Evolutionary conservation across 2,797 vertebrate genomes (phyloP), one percentile per base, ranked within the genome.

Genomic region (Psittacula derbiana): DNA sequence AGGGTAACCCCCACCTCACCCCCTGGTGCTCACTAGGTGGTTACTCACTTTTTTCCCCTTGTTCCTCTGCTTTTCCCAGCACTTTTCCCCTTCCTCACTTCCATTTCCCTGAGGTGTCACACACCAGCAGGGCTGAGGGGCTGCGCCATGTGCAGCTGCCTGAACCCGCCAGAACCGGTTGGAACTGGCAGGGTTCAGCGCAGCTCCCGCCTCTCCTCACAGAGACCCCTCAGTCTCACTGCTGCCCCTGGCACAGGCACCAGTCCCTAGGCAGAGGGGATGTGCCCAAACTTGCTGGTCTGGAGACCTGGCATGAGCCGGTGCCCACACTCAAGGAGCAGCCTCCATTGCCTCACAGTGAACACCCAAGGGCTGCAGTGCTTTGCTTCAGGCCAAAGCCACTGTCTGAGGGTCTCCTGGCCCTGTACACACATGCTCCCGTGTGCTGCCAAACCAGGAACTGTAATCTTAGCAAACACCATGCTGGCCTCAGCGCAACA

Each of bases 291-390:
- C 38, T 40, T 0, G 0, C 8, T 36, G 18, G 10, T 10, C 21
- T 31, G 31, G 20, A 41, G 8, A 23, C 15, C n/a, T 1, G 10
- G 5, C 14, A 21, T 41, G 27, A 71, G 6, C 4, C 1, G 0
- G 2, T 27, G 2, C 40, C 14, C 4, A 1, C 0, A 1, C 74
- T 30, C 8, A 1, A 61, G 52, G 24, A 71, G 31, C 15, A 52
- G 31, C 28, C 31, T 18, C 36, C 31, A 6, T 44, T 47, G 73
- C 67, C 11, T 71, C 57, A 9, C 67, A 19, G 53, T 24, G 11
- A 20, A n/a, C 17, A 3, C 24, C 16, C 2, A 3, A 43, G 23
- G 46, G 12, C 60, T 41, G 27, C 0, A 0, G 52, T 0, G 0
- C 38, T 58, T 67, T 2, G 0, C 49, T 44, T 67, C 36, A 8